Base-by-base conservation (phyloP, 2,888 invertebrate genomes). In the Phorcus lineatus region DNA sequence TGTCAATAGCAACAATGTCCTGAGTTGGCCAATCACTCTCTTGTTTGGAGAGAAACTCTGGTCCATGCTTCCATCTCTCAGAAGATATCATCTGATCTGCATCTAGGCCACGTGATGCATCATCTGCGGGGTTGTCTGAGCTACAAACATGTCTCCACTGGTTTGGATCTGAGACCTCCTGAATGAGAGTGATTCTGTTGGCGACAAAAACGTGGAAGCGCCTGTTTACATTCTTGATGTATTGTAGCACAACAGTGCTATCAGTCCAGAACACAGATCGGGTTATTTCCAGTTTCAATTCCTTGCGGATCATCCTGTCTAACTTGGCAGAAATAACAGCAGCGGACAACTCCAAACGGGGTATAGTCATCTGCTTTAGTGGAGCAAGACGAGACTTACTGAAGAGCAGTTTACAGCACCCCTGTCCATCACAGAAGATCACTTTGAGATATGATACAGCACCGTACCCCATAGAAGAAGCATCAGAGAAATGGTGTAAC, bases 101-200 rank as follows among this genome's bases (percentile, higher is more conserved):
- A 22, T 19, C 70, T 1, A 80, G 31, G n/a, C 85, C 84, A 24
- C 85, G 55, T 13, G n/a, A n/a, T n/a, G n/a, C n/a, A n/a, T n/a
- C n/a, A n/a, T n/a, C n/a, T n/a, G n/a, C n/a, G n/a, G n/a, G n/a
- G n/a, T n/a, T n/a, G n/a, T n/a, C n/a, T n/a, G n/a, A n/a, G n/a
- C n/a, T n/a, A n/a, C n/a, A n/a, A 7, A 84, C 75, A 55, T 83
- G 74, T 28, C 79, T 79, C 84, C 85, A 85, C 57, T 83, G 80
- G n/a, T 54, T 28, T 80, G 16, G 80, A 47, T 47, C 76, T 52
- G 57, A 81, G 77, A 6, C n/a, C 9, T n/a, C 70, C n/a, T 74
- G 22, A 4, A 36, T 36, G 36, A 36, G 36, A 36, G 36, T 36
- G 36, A 36, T 36, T n/a, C n/a, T n/a, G n/a, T n/a, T n/a, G n/a